phyloP scores from a whole-genome alignment of 2,797 vertebrate genomes.

The Hoplostethus atlanticus region DNA sequence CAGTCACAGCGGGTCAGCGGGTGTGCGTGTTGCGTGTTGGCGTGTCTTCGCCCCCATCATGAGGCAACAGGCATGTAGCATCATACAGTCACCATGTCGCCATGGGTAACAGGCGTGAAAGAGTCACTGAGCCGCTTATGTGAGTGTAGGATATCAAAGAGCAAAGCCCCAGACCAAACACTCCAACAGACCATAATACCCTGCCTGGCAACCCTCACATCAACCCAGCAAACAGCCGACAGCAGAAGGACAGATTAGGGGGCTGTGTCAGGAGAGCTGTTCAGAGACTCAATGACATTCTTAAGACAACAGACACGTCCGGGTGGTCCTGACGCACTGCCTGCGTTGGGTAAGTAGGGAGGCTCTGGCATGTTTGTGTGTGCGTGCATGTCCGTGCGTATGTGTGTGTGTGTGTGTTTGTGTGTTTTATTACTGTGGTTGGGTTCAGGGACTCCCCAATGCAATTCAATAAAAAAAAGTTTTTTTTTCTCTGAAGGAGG shows the following conservation, averaged over 20 bases:
- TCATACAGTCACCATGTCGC: slow-evolving; percentile 52
- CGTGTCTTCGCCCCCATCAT: slow-evolving; percentile 43
- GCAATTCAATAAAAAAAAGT: slow-evolving; percentile 67
- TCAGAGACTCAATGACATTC: slow-evolving; percentile 80
- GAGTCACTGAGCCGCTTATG: slow-evolving; percentile 78
- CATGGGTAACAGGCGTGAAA: slow-evolving; percentile 64
- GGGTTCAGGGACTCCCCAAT: slow-evolving; percentile 58
- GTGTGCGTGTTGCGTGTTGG: slow-evolving; percentile 14
- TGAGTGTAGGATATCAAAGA: slow-evolving; percentile 80
- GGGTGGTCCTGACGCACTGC: slow-evolving; percentile 70
- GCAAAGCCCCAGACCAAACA: slow-evolving; percentile 80
- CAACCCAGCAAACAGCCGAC: slow-evolving; percentile 72
- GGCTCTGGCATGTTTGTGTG: slow-evolving; percentile 54
- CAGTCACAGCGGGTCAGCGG: slow-evolving; percentile 27
- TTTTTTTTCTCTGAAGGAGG: neutral
- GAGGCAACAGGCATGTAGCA: slow-evolving; percentile 55
- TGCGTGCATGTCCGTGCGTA: slow-evolving; percentile 2
- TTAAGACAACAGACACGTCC: slow-evolving; percentile 79
- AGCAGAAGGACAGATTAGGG: slow-evolving; percentile 73
- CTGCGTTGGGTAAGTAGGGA: slow-evolving; percentile 59
- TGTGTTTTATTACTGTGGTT: slow-evolving; percentile 61
- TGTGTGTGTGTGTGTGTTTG: slow-evolving; percentile 11
- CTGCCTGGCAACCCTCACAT: slow-evolving; percentile 71
- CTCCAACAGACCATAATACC: slow-evolving; percentile 77
- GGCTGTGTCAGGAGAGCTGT: slow-evolving; percentile 71